Conservation (phyloP, 2,888 invertebrate genomes). For the Tipula unca region DNA sequence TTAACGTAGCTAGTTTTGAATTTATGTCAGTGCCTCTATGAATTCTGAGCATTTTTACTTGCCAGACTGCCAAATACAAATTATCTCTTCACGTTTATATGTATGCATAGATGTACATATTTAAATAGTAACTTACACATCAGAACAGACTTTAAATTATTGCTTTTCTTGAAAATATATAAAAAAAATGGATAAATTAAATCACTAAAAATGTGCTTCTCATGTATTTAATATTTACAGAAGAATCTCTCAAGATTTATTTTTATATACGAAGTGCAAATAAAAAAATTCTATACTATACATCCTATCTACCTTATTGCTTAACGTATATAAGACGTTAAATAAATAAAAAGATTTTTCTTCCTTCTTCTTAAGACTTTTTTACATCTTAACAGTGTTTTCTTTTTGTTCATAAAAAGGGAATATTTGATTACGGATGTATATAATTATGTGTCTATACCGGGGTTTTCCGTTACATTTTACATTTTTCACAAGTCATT, state of each 20-base stretch:
- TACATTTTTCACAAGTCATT: not conserved
- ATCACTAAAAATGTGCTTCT: not conserved
- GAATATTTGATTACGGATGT: not conserved
- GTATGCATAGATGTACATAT: too few relatives aligned
- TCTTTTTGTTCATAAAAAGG: not conserved
- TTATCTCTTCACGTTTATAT: too few relatives aligned
- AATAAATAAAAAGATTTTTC: not conserved
- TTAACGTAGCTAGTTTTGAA: too few relatives aligned
- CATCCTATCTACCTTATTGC: not conserved
- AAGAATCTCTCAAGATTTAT: not conserved
- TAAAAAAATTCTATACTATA: not conserved
- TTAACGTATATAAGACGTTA: not conserved
- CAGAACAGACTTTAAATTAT: not conserved
- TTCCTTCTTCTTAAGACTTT: not conserved
- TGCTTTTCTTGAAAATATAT: not conserved
- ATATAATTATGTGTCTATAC: not conserved
- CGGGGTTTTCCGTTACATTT: not conserved
- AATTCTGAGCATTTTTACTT: too few relatives aligned
- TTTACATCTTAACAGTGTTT: not conserved
- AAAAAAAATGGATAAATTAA: not conserved
- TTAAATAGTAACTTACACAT: not conserved
- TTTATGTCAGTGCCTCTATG: too few relatives aligned
- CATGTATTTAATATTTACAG: not conserved
- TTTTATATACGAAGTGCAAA: not conserved
- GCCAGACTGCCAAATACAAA: too few relatives aligned